Percentiles rank a stretch among this genome's conserved stretches.
These are phyloP conservation scores for Oryctes rhinoceros DNA, from an alignment of 1,140 invertebrate species.

Conservation along the genomic window DNA sequence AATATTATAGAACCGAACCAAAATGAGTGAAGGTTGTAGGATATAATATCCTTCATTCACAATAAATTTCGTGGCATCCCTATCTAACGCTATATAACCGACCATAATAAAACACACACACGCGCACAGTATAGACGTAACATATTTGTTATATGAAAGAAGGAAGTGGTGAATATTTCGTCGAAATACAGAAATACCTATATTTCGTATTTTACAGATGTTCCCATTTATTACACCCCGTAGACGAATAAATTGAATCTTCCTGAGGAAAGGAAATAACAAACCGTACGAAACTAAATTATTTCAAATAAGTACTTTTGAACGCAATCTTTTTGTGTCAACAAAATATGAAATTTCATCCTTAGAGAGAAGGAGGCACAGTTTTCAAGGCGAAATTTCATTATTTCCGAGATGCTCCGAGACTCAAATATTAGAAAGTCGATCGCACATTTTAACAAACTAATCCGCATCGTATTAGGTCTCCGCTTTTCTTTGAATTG, in stretches of 20 bases:
- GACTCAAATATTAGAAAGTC: neutral
- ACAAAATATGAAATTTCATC: conserved; percentile 37
- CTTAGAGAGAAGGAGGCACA: neutral
- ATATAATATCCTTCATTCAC: too few relatives aligned
- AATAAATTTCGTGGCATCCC: too few relatives aligned
- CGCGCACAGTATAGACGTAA: neutral
- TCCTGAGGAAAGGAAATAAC: conserved; percentile 19
- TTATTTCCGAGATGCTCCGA: neutral
- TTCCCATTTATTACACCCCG: conserved; percentile 30
- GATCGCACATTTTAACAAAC: neutral
- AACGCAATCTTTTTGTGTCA: conserved; percentile 33
- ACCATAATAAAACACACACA: conserved; percentile 25
- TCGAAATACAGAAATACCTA: conserved; percentile 28
- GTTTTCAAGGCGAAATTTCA: neutral
- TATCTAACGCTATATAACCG: conserved; percentile 6
- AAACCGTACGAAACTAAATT: conserved; percentile 33
- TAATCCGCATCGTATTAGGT: neutral
- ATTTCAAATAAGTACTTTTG: conserved; percentile 37
- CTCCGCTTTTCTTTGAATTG: neutral
- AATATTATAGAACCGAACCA: too few relatives aligned
- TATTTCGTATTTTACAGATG: conserved; percentile 34
- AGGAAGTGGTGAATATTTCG: conserved; percentile 19
- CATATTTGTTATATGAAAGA: conserved; percentile 18
- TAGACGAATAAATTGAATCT: conserved; percentile 37
- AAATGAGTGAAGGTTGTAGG: too few relatives aligned